These are phyloP conservation scores for Thymelicus acteon DNA, from an alignment of 2,888 invertebrate species.

Conservation along the genomic window DNA sequence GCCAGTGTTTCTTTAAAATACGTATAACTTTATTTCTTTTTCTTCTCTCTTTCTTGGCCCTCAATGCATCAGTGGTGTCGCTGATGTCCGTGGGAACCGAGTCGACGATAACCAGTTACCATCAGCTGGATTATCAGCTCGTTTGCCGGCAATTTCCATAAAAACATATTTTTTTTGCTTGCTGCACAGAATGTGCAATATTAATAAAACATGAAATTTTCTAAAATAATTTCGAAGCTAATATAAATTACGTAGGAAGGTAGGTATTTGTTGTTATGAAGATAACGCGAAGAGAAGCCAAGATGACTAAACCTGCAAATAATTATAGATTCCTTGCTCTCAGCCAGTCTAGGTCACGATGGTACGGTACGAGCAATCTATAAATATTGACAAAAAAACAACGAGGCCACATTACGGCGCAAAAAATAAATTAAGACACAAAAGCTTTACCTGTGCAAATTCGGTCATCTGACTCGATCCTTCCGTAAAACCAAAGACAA, in stretches of 20 bases:
- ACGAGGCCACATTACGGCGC: constrained; percentile 10
- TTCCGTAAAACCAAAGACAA: constrained; percentile 13
- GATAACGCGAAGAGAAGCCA: constrained; percentile 15
- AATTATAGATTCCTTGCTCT: constrained; percentile 32
- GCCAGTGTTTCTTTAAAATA: too few species aligned
- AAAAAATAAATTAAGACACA: background rate
- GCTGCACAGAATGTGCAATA: too few species aligned
- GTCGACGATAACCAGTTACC: too few species aligned
- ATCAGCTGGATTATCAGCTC: too few species aligned
- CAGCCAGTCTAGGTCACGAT: constrained; percentile 31
- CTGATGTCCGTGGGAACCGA: too few species aligned
- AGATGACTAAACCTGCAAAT: constrained; percentile 31
- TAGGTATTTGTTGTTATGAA: background rate
- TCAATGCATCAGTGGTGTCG: too few species aligned
- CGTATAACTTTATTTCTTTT: too few species aligned
- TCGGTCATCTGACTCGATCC: too few species aligned
- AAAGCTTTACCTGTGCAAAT: too few species aligned
- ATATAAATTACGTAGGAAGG: background rate
- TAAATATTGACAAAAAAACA: constrained; percentile 31
- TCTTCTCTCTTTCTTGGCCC: too few species aligned
- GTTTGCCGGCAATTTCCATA: too few species aligned
- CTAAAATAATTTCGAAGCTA: background rate
- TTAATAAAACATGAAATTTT: background rate
- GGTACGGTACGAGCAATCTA: constrained; percentile 8
- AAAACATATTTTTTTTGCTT: too few species aligned